These are phyloP conservation scores for Monochamus alternatus DNA, from an alignment of 2,888 invertebrate genomes.

Conservation along the genomic window DNA sequence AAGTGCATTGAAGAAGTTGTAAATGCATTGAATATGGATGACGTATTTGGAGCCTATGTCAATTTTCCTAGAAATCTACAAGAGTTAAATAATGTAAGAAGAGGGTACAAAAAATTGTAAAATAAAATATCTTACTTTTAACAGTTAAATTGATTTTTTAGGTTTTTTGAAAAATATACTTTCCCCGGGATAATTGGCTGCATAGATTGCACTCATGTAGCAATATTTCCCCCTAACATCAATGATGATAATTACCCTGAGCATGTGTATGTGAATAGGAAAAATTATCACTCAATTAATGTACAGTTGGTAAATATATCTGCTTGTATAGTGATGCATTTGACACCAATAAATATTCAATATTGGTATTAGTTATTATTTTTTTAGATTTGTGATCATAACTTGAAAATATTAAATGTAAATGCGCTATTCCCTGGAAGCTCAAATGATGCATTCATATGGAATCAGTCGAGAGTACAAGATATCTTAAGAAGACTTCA, in stretches of 20 bases:
- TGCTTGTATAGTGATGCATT: background rate
- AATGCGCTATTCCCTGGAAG: conserved; percentile 33
- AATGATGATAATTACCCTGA: background rate
- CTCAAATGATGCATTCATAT: conserved; percentile 41
- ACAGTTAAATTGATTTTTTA: background rate
- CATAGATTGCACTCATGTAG: background rate
- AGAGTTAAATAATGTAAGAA: conserved; percentile 18
- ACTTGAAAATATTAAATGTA: conserved; percentile 16
- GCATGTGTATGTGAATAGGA: background rate
- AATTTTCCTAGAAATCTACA: conserved; percentile 23
- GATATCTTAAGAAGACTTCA: conserved; percentile 14
- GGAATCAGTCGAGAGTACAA: conserved; percentile 38
- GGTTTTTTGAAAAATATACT: conserved; percentile 2
- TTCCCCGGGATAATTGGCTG: background rate
- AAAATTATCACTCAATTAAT: conserved; percentile 7
- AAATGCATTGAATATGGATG: conserved; percentile 15
- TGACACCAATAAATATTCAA: background rate
- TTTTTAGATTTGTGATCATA: conserved; percentile 28
- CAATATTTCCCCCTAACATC: background rate
- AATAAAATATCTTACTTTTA: background rate
- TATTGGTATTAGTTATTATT: background rate
- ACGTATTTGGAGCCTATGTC: conserved; percentile 23
- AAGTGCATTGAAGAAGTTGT: conserved; percentile 20
- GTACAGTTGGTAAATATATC: conserved; percentile 2
- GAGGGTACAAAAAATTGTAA: background rate